phyloP scores from a whole-genome alignment of 2,888 invertebrate species.

The Chouioia cunea region DNA sequence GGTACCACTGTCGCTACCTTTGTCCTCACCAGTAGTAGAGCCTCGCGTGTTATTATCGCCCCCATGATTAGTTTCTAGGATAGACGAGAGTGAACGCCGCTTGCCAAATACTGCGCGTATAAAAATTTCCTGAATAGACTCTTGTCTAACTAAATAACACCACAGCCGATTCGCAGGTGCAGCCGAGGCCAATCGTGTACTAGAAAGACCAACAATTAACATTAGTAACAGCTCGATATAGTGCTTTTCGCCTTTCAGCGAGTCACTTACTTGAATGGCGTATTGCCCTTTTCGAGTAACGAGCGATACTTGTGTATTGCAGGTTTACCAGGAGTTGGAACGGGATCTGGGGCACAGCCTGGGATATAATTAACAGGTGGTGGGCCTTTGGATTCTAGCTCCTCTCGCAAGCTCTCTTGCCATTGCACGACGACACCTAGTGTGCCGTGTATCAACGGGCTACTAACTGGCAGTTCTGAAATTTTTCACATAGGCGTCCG shows the following conservation, averaged over 20 bases:
- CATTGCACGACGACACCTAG: slow-evolving; percentile 89
- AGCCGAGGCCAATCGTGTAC: slow-evolving; percentile 77
- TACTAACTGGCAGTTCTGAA: slow-evolving; percentile 91
- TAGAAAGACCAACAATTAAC: slow-evolving; percentile 58
- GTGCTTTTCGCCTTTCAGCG: not conserved
- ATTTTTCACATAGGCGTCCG: not conserved
- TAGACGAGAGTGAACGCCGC: slow-evolving; percentile 73
- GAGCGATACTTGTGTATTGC: slow-evolving; percentile 94
- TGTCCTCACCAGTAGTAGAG: slow-evolving; percentile 60
- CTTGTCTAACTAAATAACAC: slow-evolving; percentile 93
- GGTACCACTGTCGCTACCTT: slow-evolving; percentile 65
- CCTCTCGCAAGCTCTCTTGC: slow-evolving; percentile 85
- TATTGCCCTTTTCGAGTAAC: slow-evolving; percentile 91
- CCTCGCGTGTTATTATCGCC: slow-evolving; percentile 62
- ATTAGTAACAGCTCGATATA: not conserved
- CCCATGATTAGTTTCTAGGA: slow-evolving; percentile 68
- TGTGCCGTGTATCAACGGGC: slow-evolving; percentile 92
- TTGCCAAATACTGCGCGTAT: slow-evolving; percentile 95
- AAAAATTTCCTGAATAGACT: slow-evolving; percentile 92
- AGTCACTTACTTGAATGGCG: slow-evolving; percentile 83
- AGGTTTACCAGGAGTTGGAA: slow-evolving; percentile 73
- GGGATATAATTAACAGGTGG: slow-evolving; percentile 90
- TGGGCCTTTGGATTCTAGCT: slow-evolving; percentile 82
- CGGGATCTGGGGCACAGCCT: slow-evolving; percentile 87
- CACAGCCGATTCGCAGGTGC: slow-evolving; percentile 88